Evolutionary conservation across 2,888 invertebrate genomes (phyloP), one percentile per base, ranked within the genome.

Genomic region (Argyra leucocephala): DNA sequence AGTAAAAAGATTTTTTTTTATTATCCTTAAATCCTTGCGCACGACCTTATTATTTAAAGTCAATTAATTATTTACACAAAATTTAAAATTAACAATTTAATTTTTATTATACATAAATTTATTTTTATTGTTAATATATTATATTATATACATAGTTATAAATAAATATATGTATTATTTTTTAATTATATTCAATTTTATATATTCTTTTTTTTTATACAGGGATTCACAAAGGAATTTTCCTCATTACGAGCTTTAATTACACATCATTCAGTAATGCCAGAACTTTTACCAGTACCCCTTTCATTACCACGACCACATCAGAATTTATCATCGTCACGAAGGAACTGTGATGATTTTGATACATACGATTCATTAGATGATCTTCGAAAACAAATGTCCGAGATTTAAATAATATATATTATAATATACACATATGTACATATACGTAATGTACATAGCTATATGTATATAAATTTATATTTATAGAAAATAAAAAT

Each of bases 141-240:
- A 26, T 6, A 6, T 26, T 26, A 26, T 26, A 26, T 26, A 4
- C 26, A 9, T 6, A 26, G 4, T 26, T 4, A 26, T 26, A 6
- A 26, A 26, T 26, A 6, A 26, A 6, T 9, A 9, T 26, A 26
- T 26, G 26, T 26, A 4, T 9, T 26, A 26, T 26, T 26, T 6
- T 4, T 6, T 26, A 26, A 6, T 9, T 9, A 26, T 26, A 26
- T 26, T 26, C 9, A 26, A 26, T 26, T 26, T 26, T 6, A 26
- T 6, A 26, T 6, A 26, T 31, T 31, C 12, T 31, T 31, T 31
- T 31, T 31, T 31, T 31, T 69, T 69, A 81, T 82, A 2, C 84
- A 97, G 96, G 97, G 97, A 68, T 93, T 96, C 81, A 96, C 94
- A 71, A 97, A 97, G 81, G 96, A 96, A 83, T 97, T 97, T 83